Evolutionary conservation across 2,113 vertebrate genomes (phyloP).

Genomic region (Lagopus leucura): DNA sequence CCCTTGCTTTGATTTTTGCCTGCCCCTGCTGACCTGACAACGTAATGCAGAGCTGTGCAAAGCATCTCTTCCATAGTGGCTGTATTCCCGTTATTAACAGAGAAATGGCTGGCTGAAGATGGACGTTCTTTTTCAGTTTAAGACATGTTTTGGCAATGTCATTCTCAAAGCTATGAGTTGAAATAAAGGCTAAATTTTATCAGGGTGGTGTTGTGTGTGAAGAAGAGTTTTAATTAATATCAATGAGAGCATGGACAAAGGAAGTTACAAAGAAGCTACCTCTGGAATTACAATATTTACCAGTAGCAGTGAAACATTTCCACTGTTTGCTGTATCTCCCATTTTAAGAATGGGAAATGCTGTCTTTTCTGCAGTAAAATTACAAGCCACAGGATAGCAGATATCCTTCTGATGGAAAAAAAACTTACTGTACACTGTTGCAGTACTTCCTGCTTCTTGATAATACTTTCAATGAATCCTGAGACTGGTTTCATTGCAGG

Average conservation of each 20-base stretch:
- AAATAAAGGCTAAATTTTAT: not conserved
- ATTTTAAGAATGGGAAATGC: not conserved
- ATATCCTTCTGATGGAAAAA: not conserved
- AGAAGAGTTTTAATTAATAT: not conserved
- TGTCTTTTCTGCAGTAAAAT: not conserved
- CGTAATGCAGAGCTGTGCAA: not conserved
- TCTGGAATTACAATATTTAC: not conserved
- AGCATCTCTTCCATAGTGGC: fast-evolving
- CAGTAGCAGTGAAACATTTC: not conserved
- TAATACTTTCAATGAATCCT: not conserved
- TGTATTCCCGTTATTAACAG: not conserved
- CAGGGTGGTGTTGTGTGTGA: not conserved
- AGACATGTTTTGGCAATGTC: not conserved
- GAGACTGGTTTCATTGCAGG: not conserved
- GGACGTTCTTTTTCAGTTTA: not conserved
- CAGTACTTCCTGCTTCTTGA: not conserved
- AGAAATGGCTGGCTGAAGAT: not conserved
- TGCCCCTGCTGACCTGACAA: not conserved
- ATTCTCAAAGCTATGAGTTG: not conserved
- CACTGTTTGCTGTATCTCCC: not conserved
- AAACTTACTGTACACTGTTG: not conserved
- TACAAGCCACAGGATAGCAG: not conserved
- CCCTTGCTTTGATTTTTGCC: not conserved
- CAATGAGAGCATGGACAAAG: not conserved
- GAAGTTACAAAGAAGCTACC: not conserved